These are phyloP conservation scores for Cephalopachus bancanus DNA, from an alignment of 2,797 vertebrate species.

Conservation along the genomic window DNA sequence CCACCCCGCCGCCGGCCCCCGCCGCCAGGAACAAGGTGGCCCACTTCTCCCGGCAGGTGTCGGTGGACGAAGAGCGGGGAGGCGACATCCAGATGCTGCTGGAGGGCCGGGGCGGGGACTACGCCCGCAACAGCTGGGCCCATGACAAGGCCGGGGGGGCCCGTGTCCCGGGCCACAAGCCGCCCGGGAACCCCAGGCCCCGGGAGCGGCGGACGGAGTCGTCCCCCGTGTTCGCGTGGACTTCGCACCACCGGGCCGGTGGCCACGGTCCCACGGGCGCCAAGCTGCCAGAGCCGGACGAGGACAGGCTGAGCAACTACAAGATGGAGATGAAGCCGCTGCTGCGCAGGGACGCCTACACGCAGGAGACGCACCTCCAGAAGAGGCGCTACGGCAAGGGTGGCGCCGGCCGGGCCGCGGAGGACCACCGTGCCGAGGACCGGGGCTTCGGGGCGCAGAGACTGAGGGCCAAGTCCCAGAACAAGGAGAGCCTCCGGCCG, in stretches of 20 bases:
- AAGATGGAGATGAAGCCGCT: conserved; percentile 99
- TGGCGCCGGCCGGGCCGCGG: conserved; percentile 86
- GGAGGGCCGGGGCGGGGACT: conserved; percentile 94
- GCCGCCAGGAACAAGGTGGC: conserved; percentile 91
- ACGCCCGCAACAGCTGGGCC: conserved; percentile 93
- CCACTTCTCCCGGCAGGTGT: conserved; percentile 95
- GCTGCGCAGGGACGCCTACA: conserved; percentile 95
- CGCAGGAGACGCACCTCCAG: conserved; percentile 91
- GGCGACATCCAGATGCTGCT: conserved; percentile 97
- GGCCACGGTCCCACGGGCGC: conserved; percentile 93
- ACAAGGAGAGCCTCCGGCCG: conserved; percentile 92
- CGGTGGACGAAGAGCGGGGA: conserved; percentile 94
- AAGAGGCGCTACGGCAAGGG: conserved; percentile 92
- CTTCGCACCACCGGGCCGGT: conserved; percentile 92
- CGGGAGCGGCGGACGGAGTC: conserved; percentile 95
- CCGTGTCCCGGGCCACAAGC: conserved; percentile 93
- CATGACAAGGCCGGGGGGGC: conserved; percentile 91
- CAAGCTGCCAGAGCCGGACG: conserved; percentile 94
- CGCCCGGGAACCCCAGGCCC: conserved; percentile 94
- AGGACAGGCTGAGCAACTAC: conserved; percentile 97
- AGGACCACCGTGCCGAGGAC: conserved; percentile 91
- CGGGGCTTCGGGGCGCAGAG: conserved; percentile 92
- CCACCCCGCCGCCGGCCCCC: conserved; percentile 89
- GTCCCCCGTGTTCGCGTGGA: conserved; percentile 93
- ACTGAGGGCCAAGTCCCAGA: conserved; percentile 93